Base-by-base conservation (phyloP, 2,113 vertebrate species). In the Antigone vipio region DNA sequence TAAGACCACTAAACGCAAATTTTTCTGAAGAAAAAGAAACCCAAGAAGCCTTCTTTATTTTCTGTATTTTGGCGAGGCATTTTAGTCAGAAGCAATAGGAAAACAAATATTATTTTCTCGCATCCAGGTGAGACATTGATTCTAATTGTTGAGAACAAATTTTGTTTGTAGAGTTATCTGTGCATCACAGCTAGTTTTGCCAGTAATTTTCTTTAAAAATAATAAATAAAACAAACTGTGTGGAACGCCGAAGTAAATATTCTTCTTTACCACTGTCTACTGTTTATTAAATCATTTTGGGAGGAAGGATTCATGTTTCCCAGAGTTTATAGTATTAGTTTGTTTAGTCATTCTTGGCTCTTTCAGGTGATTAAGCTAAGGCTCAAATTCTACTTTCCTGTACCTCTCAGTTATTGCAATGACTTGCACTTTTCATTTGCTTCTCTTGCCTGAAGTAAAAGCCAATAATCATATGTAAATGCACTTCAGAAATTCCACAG, bases 401-500 rank as follows among this genome's bases (percentile, higher is more conserved):
- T 60, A 58, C 44, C 21, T 88, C 63, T 90, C 55, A 94, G 85
- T 89, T 56, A 75, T 56, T 68, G 63, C 91, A 91, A 24, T 77
- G 90, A 84, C 64, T 76, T 90, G 56, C 60, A 72, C 38, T 72
- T 94, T 84, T 88, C 66, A 84, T 92, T 91, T 93, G 52, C n/a
- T 71, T 89, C 56, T 75, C n/a, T 88, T 71, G 75, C 68, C 85
- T 78, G 83, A 96, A 96, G 56, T 88, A 71, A 88, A 93, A 93
- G 32, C 52, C 56, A 86, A 19, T 84, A 91, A 89, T 93, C 15
- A 32, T 71, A 29, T 49, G 68, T 52, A 81, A 93, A 92, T 72
- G 38, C 12, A 19, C 30, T 63, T 80, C 35, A 67, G 55, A 88
- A 85, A 87, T 89, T 92, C 84, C 53, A 68, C 26, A 81, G 64